These are phyloP conservation scores for Cyclophora punctaria DNA, from an alignment of 2,888 invertebrate genomes.

Conservation along the genomic window DNA sequence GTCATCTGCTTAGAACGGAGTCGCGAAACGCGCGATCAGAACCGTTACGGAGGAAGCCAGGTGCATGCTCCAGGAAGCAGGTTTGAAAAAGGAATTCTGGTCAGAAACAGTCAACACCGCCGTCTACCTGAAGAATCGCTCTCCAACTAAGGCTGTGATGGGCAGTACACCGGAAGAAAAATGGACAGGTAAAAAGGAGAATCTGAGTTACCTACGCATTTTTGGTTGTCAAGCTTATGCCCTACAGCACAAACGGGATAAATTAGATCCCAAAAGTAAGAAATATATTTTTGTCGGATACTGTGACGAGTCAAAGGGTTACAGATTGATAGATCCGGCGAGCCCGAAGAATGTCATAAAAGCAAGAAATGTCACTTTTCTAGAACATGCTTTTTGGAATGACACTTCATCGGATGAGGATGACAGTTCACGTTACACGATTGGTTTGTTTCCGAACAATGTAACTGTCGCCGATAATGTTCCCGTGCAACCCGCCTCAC, in stretches of 20 bases:
- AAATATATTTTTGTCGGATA: constrained; percentile 13
- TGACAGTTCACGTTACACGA: too few species aligned
- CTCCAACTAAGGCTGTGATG: constrained; percentile 2
- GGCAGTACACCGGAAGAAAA: constrained; percentile 3
- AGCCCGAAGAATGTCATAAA: constrained; percentile 4
- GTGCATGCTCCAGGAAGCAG: constrained; percentile 1
- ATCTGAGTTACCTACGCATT: constrained; percentile 3
- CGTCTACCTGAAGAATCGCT: constrained; percentile 4
- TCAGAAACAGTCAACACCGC: constrained; percentile 5
- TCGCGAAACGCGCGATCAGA: constrained; percentile 3
- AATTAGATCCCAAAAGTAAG: constrained; percentile 6
- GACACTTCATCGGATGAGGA: too few species aligned
- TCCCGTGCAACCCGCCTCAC: too few species aligned
- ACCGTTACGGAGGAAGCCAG: constrained; percentile 2
- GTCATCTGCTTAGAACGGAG: constrained; percentile 4
- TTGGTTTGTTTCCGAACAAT: too few species aligned
- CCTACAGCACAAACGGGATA: constrained; percentile 1
- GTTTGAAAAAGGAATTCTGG: constrained; percentile 2
- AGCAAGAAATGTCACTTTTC: constrained; percentile 12
- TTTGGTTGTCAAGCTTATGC: constrained; percentile 10
- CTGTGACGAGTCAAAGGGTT: constrained; percentile 20
- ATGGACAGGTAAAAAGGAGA: constrained; percentile 5
- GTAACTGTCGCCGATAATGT: too few species aligned
- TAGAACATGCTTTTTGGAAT: constrained; percentile 2
- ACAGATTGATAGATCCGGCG: constrained; percentile 14